These are phyloP conservation scores for Amblyjoppa proteus DNA, from an alignment of 2,888 invertebrate genomes.

Conservation along the genomic window DNA sequence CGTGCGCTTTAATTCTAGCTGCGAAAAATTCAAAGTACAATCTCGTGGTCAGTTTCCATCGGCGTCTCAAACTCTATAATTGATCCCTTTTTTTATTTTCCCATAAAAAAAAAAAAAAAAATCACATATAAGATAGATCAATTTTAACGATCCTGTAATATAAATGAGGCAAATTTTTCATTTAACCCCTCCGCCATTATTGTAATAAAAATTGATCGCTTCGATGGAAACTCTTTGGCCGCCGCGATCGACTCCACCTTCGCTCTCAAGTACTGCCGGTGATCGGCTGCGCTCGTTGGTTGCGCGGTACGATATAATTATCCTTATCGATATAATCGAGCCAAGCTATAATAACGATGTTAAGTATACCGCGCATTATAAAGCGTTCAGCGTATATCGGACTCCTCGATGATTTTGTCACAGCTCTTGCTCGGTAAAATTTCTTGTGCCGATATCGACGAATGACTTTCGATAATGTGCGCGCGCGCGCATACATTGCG, in stretches of 20 bases:
- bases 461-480: slow-evolving; percentile 28
- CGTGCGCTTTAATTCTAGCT: slow-evolving; percentile 10
- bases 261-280: slow-evolving; percentile 40
- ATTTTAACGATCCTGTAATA: neutral
- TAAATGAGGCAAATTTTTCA: slow-evolving; percentile 3
- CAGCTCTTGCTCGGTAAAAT: slow-evolving; percentile 8
- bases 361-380: slow-evolving; percentile 55
- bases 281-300: slow-evolving; percentile 48
- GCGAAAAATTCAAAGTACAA: slow-evolving; percentile 14
- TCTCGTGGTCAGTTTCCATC: neutral
- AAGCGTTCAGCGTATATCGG: slow-evolving; percentile 16
- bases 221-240: slow-evolving; percentile 9
- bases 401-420: slow-evolving; percentile 50
- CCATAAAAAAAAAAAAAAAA: neutral
- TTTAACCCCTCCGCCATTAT: neutral
- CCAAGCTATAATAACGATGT: slow-evolving; percentile 56
- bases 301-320: slow-evolving; percentile 58
- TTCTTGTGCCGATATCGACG: slow-evolving; percentile 16
- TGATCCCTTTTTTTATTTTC: neutral
- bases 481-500: too few relatives aligned
- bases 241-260: neutral
- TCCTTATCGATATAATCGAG: slow-evolving; percentile 63
- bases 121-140: neutral
- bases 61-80: neutral
- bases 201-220: neutral